Conservation (phyloP, 2,888 invertebrate genomes). For the Athalia circularis region DNA sequence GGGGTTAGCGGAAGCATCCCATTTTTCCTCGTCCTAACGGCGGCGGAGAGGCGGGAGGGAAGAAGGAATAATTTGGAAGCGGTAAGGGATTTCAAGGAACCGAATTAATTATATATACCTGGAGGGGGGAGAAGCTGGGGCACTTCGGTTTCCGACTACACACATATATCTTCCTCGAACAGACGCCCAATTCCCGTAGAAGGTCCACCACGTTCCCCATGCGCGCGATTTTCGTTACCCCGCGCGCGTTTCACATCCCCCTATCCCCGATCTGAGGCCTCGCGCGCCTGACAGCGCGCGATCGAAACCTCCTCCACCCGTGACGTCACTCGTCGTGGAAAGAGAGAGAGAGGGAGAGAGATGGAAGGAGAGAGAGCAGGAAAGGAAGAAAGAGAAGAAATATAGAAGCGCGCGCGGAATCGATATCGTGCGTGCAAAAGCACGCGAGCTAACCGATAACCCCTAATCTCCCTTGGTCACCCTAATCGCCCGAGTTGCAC, state of each 20-base stretch:
- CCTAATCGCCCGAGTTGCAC: constrained; percentile 21
- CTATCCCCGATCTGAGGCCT: constrained; percentile 23
- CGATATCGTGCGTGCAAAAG: constrained; percentile 70
- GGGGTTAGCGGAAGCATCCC: too few relatives aligned
- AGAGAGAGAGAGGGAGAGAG: constrained; percentile 23
- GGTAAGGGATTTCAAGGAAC: too few relatives aligned
- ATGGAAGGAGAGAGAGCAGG: constrained; percentile 51
- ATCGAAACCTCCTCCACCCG: constrained; percentile 53
- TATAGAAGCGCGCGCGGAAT: constrained; percentile 62
- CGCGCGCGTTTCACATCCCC: not conserved
- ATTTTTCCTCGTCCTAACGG: too few relatives aligned
- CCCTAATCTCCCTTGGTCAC: constrained; percentile 38
- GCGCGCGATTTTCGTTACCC: not conserved
- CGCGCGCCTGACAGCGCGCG: constrained; percentile 48
- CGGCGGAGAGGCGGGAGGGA: too few relatives aligned
- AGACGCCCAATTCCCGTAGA: constrained; percentile 20
- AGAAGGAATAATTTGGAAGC: too few relatives aligned
- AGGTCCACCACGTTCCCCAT: constrained; percentile 35
- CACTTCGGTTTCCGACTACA: constrained; percentile 3
- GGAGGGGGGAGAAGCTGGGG: not conserved
- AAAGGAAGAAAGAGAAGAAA: not conserved
- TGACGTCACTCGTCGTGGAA: constrained; percentile 54
- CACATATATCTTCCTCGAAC: not conserved
- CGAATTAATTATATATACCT: too few relatives aligned
- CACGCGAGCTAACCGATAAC: constrained; percentile 57